Evolutionary conservation across 1,140 invertebrate species (phyloP).

Genomic region (Drosophila carrolli): DNA sequence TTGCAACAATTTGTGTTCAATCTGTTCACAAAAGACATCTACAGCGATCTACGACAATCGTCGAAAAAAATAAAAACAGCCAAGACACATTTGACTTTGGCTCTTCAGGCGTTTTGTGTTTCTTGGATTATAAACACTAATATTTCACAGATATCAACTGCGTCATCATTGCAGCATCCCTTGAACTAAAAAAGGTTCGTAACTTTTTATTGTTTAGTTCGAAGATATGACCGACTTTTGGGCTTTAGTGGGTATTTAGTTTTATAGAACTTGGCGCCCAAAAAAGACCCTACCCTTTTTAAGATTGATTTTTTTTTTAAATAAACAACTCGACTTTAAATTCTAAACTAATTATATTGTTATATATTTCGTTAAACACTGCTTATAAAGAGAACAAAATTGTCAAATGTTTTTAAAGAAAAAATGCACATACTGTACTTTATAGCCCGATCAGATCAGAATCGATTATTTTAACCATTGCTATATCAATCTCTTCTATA

Average conservation of each 20-base stretch:
- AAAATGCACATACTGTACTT: no score
- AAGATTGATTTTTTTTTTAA: no score
- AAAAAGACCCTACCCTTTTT: background rate
- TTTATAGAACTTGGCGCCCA: background rate
- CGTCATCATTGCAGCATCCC: slow-evolving; percentile 43
- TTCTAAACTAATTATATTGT: no score
- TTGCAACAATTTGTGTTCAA: slow-evolving; percentile 79
- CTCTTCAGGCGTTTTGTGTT: slow-evolving; percentile 46
- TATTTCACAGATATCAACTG: slow-evolving; percentile 40
- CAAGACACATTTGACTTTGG: slow-evolving; percentile 48
- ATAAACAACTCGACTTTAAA: no score
- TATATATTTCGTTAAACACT: no score
- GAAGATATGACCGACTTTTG: slow-evolving; percentile 11
- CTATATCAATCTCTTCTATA: background rate
- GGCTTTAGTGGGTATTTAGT: background rate
- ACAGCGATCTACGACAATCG: slow-evolving; percentile 5
- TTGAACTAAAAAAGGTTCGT: slow-evolving; percentile 65
- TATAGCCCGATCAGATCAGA: no score
- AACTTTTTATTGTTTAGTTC: slow-evolving; percentile 8
- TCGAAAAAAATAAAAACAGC: slow-evolving; percentile 37
- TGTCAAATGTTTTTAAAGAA: no score
- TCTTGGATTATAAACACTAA: slow-evolving; percentile 72
- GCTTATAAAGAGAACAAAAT: no score
- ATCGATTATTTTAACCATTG: no score
- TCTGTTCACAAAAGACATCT: slow-evolving; percentile 60